phyloP scores from a whole-genome alignment of 1,140 invertebrate genomes.

The Nasonia giraulti region DNA sequence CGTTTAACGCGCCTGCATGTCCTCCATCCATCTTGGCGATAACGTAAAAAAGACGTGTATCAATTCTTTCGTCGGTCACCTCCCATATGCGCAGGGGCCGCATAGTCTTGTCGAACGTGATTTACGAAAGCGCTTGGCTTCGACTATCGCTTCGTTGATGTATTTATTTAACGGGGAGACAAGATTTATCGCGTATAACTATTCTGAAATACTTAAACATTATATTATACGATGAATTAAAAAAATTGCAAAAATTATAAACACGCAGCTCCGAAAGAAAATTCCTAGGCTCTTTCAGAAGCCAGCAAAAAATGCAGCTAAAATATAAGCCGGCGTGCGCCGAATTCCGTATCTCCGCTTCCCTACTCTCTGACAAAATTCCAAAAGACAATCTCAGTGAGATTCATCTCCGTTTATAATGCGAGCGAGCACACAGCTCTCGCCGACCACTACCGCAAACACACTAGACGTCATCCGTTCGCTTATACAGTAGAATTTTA shows the following conservation, averaged over 20 bases:
- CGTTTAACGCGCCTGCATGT: not conserved
- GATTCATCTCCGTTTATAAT: not conserved
- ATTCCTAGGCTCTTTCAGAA: too few relatives aligned
- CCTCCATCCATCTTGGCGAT: not conserved
- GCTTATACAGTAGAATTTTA: not conserved
- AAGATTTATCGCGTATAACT: too few relatives aligned
- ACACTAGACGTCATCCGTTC: too few relatives aligned
- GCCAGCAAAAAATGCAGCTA: not conserved
- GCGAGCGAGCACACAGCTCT: not conserved
- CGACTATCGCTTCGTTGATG: not conserved
- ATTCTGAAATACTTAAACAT: too few relatives aligned
- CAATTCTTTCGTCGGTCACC: not conserved
- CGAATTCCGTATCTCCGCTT: not conserved
- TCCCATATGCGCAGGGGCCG: too few relatives aligned
- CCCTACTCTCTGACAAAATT: not conserved
- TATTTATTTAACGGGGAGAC: not conserved
- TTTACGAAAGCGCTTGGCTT: not conserved
- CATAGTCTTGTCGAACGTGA: not conserved
- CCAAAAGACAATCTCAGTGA: not conserved
- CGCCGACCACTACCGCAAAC: too few relatives aligned
- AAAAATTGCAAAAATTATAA: too few relatives aligned
- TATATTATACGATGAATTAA: too few relatives aligned
- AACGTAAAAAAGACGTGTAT: not conserved
- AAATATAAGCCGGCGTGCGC: not conserved
- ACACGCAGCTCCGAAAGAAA: too few relatives aligned